Evolutionary conservation across 1,140 invertebrate species (phyloP).

Genomic region (Trissolcus basalis): DNA sequence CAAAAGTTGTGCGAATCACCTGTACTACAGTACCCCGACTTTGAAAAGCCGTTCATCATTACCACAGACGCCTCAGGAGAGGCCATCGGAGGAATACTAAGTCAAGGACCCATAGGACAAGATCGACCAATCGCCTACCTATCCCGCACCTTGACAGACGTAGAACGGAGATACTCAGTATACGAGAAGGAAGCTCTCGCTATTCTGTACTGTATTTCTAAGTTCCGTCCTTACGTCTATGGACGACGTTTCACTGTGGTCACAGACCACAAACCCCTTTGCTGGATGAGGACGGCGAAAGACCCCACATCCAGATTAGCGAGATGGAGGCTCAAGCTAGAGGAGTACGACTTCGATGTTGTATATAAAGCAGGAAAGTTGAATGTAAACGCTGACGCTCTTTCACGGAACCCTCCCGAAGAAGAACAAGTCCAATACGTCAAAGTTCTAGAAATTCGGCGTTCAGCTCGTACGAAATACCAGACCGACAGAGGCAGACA

Average conservation of each 20-base stretch:
- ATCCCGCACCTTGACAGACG: conserved; percentile 12
- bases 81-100: conserved; percentile 50
- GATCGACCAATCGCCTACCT: conserved; percentile 60
- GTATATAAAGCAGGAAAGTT: too few species aligned
- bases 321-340: not conserved
- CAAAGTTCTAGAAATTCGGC: too few species aligned
- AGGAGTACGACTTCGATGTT: conserved; percentile 35
- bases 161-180: not conserved
- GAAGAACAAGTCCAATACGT: too few species aligned
- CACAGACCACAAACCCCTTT: not conserved
- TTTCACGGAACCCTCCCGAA: too few species aligned
- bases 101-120: too few species aligned
- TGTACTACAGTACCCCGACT: conserved; percentile 47
- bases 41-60: conserved; percentile 44
- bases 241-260: not conserved
- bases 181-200: conserved; percentile 8
- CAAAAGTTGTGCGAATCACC: conserved; percentile 40
- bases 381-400: too few species aligned
- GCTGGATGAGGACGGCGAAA: not conserved
- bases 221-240: conserved; percentile 1
- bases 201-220: conserved; percentile 1
- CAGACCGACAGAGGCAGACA: too few species aligned
- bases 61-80: conserved; percentile 63
- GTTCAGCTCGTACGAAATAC: too few species aligned
- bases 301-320: conserved; percentile 2